Percentiles rank a stretch among this genome's conserved stretches.
Conservation (phyloP, 2,888 invertebrate genomes). For the Platycheirus rosarum region DNA sequence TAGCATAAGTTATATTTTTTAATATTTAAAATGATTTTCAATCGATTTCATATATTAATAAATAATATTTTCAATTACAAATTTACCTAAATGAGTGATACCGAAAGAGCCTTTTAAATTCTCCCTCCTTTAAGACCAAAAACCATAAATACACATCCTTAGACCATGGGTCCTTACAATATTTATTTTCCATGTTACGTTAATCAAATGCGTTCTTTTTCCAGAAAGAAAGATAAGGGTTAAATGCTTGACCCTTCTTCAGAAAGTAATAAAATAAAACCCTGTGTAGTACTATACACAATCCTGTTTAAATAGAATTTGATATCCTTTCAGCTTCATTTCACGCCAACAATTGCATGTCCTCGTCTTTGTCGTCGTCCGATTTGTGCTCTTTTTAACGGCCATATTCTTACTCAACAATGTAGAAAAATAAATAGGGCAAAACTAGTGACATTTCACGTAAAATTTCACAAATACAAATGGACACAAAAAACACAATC, state of each 20-base stretch:
- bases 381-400: constrained; percentile 19
- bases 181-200: constrained; percentile 19
- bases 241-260: constrained; percentile 66
- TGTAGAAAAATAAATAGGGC: constrained; percentile 67
- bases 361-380: constrained; percentile 15
- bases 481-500: background rate
- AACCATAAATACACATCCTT: no score
- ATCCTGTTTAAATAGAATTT: constrained; percentile 57
- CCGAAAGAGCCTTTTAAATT: no score
- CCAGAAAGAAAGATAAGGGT: constrained; percentile 54
- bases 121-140: no score
- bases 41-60: no score
- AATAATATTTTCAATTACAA: no score
- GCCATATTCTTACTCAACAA: constrained; percentile 46
- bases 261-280: constrained; percentile 59
- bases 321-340: constrained; percentile 60
- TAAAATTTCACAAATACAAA: constrained; percentile 56
- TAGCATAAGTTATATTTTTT: no score
- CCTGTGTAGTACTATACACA: constrained; percentile 22
- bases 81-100: no score
- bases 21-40: no score
- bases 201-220: constrained; percentile 61
- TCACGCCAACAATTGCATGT: constrained; percentile 57
- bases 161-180: no score
- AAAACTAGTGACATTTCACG: constrained; percentile 58